A percentile compares a stretch with the other conserved stretches of the same genome.
Evolutionary conservation across 2,113 vertebrate genomes (phyloP).

Genomic region (Variabilichromis moorii): DNA sequence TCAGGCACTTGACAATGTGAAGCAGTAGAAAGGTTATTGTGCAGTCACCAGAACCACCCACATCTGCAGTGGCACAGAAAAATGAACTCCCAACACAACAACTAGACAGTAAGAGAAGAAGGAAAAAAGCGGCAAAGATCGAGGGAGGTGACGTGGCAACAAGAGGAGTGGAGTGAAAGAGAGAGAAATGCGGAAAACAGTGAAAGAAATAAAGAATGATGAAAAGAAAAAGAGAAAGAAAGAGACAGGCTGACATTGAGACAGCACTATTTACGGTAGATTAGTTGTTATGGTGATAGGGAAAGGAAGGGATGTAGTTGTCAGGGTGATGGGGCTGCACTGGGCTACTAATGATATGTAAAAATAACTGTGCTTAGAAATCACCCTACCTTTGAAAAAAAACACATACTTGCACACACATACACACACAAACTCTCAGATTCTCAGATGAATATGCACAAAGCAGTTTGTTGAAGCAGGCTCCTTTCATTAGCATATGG

Average conservation of each 20-base stretch:
- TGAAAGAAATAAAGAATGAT: slow-evolving; percentile 7
- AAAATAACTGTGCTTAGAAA: slow-evolving; percentile 57
- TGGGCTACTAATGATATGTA: slow-evolving; percentile 60
- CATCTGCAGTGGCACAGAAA: slow-evolving; percentile 55
- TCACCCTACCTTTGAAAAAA: slow-evolving; percentile 30
- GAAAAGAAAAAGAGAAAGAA: background rate
- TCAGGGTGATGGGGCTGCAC: slow-evolving; percentile 63
- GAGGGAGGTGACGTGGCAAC: slow-evolving; percentile 22
- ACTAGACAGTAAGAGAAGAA: background rate
- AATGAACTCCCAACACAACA: slow-evolving; percentile 29
- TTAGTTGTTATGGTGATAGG: slow-evolving; percentile 71
- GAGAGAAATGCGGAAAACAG: background rate
- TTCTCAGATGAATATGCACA: slow-evolving; percentile 6
- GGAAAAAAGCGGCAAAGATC: background rate
- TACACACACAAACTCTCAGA: background rate
- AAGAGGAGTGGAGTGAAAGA: background rate
- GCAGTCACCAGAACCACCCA: slow-evolving; percentile 66
- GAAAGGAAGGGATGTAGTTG: slow-evolving; percentile 58
- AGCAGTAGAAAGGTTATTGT: slow-evolving; percentile 55
- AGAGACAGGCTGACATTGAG: background rate
- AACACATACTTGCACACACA: background rate
- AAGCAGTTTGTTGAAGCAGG: slow-evolving; percentile 33
- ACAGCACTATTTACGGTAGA: slow-evolving; percentile 59
- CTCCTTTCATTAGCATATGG: slow-evolving; percentile 52
- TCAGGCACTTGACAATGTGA: slow-evolving; percentile 38